Evolutionary conservation across 1,140 invertebrate species (phyloP).

Genomic region (Phymorhynchus buccinoides): DNA sequence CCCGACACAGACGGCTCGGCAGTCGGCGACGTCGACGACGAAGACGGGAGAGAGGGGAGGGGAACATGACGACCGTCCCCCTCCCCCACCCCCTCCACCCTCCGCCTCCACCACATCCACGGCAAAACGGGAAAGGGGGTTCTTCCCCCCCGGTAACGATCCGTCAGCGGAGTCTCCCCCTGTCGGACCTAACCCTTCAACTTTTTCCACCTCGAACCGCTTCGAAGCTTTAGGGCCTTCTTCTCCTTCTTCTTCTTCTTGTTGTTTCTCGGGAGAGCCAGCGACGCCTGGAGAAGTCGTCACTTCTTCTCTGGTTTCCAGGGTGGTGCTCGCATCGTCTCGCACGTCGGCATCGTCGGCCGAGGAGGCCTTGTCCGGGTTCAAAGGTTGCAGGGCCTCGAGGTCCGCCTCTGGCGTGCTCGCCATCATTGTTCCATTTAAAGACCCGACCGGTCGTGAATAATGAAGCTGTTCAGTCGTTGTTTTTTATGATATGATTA

Average conservation of each 20-base stretch:
- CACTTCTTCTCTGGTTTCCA: no score
- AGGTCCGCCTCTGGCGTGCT: background rate
- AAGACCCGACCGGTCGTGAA: no score
- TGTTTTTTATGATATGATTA: no score
- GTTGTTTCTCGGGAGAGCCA: no score
- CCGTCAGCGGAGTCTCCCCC: background rate
- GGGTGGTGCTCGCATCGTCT: background rate
- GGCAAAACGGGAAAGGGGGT: background rate
- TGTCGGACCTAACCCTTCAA: background rate
- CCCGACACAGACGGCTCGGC: background rate
- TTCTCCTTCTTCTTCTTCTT: background rate
- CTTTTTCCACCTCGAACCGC: constrained; percentile 26
- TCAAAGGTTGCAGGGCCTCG: constrained; percentile 28
- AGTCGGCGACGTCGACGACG: no score
- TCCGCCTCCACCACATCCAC: constrained; percentile 31
- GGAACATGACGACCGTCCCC: background rate
- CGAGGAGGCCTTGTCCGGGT: background rate
- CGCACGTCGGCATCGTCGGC: background rate
- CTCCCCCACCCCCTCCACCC: no score
- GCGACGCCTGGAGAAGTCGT: no score
- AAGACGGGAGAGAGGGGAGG: no score
- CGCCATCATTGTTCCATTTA: constrained; percentile 6
- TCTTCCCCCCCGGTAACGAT: background rate
- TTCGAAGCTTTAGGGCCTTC: background rate
- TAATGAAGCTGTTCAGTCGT: no score